These are phyloP conservation scores for Trachurus trachurus DNA, from an alignment of 2,797 vertebrate species.

Conservation along the genomic window DNA sequence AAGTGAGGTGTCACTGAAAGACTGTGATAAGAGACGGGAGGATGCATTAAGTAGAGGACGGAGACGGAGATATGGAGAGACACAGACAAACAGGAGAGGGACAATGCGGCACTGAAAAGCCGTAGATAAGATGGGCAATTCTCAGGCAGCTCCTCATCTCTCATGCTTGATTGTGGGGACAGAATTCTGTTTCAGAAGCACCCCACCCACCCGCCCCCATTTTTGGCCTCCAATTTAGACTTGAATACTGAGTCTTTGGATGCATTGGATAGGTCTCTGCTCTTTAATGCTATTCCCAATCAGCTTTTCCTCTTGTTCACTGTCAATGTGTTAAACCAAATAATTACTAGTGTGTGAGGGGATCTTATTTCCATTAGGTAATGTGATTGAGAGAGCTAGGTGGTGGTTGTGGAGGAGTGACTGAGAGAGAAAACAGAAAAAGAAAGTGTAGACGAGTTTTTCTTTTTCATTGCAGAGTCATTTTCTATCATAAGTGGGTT, in stretches of 20 bases:
- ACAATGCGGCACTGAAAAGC: conserved; percentile 49
- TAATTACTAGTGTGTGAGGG: neutral
- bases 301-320: conserved; percentile 13
- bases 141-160: conserved; percentile 29
- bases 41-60: conserved; percentile 24
- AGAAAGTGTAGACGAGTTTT: conserved; percentile 40
- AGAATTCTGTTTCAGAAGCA: conserved; percentile 49
- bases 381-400: neutral
- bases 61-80: conserved; percentile 22
- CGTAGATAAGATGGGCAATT: conserved; percentile 63
- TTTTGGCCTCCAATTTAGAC: conserved; percentile 21
- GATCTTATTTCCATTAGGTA: conserved; percentile 21
- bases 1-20: conserved; percentile 55
- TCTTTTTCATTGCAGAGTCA: conserved; percentile 28
- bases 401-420: neutral
- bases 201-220: neutral
- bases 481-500: conserved; percentile 29
- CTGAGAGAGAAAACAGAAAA: conserved; percentile 8
- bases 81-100: conserved; percentile 11
- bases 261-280: neutral
- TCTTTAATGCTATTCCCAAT: conserved; percentile 8
- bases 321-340: conserved; percentile 15
- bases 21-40: conserved; percentile 36
- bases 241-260: conserved; percentile 18
- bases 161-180: conserved; percentile 41